Evolutionary conservation across 2,888 invertebrate species (phyloP), one percentile per base, ranked within the genome.

Genomic region (Osedax frankpressi): DNA sequence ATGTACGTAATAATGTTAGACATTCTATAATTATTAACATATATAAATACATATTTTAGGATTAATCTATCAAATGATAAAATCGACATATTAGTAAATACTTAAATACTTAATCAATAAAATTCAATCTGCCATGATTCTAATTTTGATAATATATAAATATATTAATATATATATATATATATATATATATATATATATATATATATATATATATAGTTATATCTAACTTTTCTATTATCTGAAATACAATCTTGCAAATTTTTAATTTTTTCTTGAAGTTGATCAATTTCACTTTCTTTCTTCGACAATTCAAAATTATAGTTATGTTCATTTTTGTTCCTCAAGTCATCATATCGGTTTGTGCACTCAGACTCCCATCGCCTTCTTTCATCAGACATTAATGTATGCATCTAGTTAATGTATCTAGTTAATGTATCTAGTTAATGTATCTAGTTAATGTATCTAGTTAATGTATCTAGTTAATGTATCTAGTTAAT

Each of bases 331-430:
- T 44, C 44, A 19, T 11, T 11, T 19, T 44, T 44, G 6, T 11
- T 6, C 44, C 44, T 6, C 11, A 11, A 6, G 6, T 44, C 44
- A 11, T 44, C 44, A 44, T 11, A 19, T 11, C 19, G 44, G 19
- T 19, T 44, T 6, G 44, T 44, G 69, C 72, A 69, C 69, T 77
- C 76, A 27, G 14, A 27, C 26, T 76, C 76, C 70, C 76, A 74
- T 3, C 30, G 29, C 1, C n/a, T 6, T 25, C 74, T 63, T 73
- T 75, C 75, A 25, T 74, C 74, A 24, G 30, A n/a, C 25, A 75
- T 26, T 65, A 75, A 28, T 14, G 30, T 6, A 2, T 30, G 60
- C 26, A 75, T 44, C 75, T 75, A 30, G 6, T 14, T 14, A 65
- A 65, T 26, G n/a, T 24, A 24, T n/a, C n/a, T n/a, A n/a, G n/a